These are phyloP conservation scores for Athalia rosae DNA, from an alignment of 2,888 invertebrate species.

Conservation along the genomic window DNA sequence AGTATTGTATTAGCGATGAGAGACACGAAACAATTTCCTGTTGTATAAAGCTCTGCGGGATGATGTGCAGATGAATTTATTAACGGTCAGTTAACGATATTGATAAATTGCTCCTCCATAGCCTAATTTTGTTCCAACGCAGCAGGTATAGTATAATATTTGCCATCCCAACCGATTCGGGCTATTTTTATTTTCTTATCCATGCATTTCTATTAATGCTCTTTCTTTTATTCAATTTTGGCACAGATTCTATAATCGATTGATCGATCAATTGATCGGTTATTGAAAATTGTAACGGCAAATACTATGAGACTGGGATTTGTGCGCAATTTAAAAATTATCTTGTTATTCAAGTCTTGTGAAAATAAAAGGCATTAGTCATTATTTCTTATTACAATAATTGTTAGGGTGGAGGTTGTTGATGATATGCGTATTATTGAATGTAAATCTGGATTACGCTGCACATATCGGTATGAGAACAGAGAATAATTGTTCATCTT, in stretches of 20 bases:
- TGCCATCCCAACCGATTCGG: background rate
- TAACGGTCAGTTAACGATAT: constrained; percentile 32
- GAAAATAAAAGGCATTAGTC: too few species aligned
- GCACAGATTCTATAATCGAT: too few species aligned
- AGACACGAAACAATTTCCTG: constrained; percentile 28
- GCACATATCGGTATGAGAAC: background rate
- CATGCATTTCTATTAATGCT: too few species aligned
- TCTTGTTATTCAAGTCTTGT: too few species aligned
- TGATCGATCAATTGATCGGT: too few species aligned
- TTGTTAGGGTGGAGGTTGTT: background rate
- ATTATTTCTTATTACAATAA: too few species aligned
- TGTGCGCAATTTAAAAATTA: too few species aligned
- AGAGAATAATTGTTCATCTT: background rate
- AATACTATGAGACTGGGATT: too few species aligned
- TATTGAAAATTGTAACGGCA: too few species aligned
- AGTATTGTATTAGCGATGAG: background rate
- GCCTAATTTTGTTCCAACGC: constrained; percentile 12
- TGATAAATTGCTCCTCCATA: constrained; percentile 14
- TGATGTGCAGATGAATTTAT: constrained; percentile 3
- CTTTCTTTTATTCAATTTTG: too few species aligned
- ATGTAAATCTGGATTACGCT: background rate
- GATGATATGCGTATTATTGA: background rate
- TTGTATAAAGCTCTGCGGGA: too few species aligned
- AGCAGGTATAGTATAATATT: constrained; percentile 1
- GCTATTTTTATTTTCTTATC: constrained; percentile 9